Evolutionary conservation across 2,113 vertebrate genomes (phyloP), one percentile per base, ranked within the genome.

Genomic region (Ursus arctos): DNA sequence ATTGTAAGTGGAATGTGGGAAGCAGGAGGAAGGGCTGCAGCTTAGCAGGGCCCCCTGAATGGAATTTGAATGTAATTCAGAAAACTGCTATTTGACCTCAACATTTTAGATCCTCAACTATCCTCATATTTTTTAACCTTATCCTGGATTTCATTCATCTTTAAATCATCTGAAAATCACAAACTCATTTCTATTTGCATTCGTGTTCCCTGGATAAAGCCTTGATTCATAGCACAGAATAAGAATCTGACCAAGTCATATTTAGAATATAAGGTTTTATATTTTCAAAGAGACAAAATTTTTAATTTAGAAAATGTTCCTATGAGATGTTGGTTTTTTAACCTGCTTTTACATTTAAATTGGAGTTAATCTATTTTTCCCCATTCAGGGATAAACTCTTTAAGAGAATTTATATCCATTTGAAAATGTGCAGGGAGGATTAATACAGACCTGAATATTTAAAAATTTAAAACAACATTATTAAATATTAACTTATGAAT

Each of bases 1-100:
- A 95, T 96, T 95, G 69, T 95, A 88, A 82, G 28, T 88, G 86
- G n/a, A 80, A 92, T 97, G 94, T 90, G 93, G 36, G 92, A 94
- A 90, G 51, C 26, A 88, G 51, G 89, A 79, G 18, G 24, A 86
- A 82, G 53, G 26, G 19, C 13, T 55, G 10, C n/a, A 88, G 22
- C 63, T 90, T 92, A n/a, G 22, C 63, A 77, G 74, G 40, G 6
- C 1, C 15, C 21, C 40, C 26, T 61, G 40, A 94, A 92, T 61
- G 40, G 22, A 84, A 96, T 92, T 47, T 57, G 49, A 83, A 88
- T 84, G 71, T 83, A 63, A 83, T 31, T 95, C 53, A 63, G 28
- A 96, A 91, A 72, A 79, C 59, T 72, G 15, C 51, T 92, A 63
- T 76, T 63, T 97, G 80, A 97, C 61, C 67, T 96, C 40, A 87